These are phyloP conservation scores for Stylophora pistillata DNA, from an alignment of 64 coral and sea anemone genomes.

Conservation along the genomic window DNA sequence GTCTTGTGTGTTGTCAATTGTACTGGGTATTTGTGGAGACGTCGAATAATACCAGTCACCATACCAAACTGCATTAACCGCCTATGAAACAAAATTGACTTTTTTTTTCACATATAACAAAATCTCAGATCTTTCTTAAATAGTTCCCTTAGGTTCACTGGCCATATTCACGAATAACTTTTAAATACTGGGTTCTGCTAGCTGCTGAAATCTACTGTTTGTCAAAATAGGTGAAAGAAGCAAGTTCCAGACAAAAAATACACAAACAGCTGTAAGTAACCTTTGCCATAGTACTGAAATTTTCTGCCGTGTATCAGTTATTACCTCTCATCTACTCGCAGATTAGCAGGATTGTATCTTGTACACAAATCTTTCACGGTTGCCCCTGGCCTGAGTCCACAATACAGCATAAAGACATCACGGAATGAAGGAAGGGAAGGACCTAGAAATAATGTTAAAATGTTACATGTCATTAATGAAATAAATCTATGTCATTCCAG, in stretches of 20 bases:
- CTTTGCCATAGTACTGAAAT: not conserved
- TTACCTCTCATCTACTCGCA: conserved; percentile 92
- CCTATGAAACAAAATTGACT: not conserved
- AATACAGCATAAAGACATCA: conserved; percentile 94
- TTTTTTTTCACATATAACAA: no score
- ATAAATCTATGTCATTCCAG: not conserved
- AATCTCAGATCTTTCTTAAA: no score
- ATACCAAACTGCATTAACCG: conserved; percentile 63
- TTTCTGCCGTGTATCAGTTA: not conserved
- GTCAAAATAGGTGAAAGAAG: no score
- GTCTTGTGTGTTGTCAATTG: conserved; percentile 31
- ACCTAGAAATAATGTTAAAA: conserved; percentile 22
- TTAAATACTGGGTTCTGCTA: no score
- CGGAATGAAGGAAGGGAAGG: conserved; percentile 74
- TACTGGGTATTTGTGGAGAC: conserved; percentile 60
- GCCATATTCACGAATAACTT: no score
- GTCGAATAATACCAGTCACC: conserved; percentile 63
- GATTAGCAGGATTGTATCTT: conserved; percentile 70
- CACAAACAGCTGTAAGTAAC: no score
- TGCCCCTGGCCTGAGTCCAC: conserved; percentile 80
- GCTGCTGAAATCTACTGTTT: no score
- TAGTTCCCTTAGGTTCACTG: no score
- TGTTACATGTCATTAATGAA: not conserved
- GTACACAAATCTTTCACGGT: conserved; percentile 92
- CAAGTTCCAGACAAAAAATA: no score